Evolutionary conservation across 2,797 vertebrate species (phyloP).

Genomic region (Rhadinocentrus ornatus): DNA sequence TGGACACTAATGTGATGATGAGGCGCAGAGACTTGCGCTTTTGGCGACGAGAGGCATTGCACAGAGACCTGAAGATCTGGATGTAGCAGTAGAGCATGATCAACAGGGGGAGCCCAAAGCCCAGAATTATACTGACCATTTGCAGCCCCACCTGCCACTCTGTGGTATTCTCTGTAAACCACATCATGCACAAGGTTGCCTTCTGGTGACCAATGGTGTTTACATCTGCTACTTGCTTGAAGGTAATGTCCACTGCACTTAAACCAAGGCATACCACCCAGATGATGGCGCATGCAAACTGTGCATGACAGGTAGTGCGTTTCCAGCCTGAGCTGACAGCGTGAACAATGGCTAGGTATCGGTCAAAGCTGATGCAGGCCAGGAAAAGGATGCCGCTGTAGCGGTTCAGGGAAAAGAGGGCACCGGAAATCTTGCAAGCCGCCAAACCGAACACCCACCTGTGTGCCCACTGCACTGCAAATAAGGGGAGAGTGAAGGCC

Average conservation of each 20-base stretch:
- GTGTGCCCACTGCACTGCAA: conserved; percentile 75
- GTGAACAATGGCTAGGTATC: conserved; percentile 87
- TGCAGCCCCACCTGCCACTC: conserved; percentile 79
- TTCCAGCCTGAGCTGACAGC: conserved; percentile 80
- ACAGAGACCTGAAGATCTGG: conserved; percentile 83
- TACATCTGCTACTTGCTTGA: conserved; percentile 60
- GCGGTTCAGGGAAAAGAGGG: conserved; percentile 85
- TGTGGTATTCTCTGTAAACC: conserved; percentile 54
- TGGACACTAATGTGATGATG: conserved; percentile 80
- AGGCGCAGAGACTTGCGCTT: conserved; percentile 82
- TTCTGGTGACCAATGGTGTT: fast-evolving
- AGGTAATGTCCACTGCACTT: conserved; percentile 78
- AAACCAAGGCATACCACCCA: conserved; percentile 80
- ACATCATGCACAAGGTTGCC: conserved; percentile 61
- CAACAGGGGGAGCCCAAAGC: conserved; percentile 83
- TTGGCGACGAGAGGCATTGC: conserved; percentile 74
- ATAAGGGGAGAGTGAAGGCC: conserved; percentile 84
- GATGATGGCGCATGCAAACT: conserved; percentile 78
- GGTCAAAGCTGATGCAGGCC: conserved; percentile 87
- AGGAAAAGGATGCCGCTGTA: conserved; percentile 88
- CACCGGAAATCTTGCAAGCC: conserved; percentile 82
- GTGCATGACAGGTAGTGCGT: conserved; percentile 78
- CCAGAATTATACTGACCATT: conserved; percentile 76
- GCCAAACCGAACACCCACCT: conserved; percentile 79
- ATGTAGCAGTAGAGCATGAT: conserved; percentile 88